Evolutionary conservation across 2,888 invertebrate genomes (phyloP).

Genomic region (Odontocerum albicorne): DNA sequence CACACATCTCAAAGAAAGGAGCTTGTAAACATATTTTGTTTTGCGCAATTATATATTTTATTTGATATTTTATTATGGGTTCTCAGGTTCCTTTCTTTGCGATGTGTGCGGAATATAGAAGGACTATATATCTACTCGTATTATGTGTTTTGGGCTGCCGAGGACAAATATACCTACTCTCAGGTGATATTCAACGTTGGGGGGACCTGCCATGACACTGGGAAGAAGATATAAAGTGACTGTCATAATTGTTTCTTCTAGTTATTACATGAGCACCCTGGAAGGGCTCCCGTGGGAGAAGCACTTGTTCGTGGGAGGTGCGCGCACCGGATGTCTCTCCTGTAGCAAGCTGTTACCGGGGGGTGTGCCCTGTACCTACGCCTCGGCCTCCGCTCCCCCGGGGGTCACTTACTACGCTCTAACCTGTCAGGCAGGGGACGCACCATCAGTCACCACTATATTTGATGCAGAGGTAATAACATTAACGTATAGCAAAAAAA

Average conservation of each 20-base stretch:
- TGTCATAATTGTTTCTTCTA: constrained; percentile 48
- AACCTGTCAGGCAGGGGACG: constrained; percentile 65
- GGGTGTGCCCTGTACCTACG: constrained; percentile 60
- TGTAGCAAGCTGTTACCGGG: constrained; percentile 63
- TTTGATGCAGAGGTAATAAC: constrained; percentile 49
- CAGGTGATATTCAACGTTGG: too few species aligned
- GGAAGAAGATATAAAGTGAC: too few species aligned
- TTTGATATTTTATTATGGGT: too few species aligned
- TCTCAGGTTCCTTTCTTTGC: too few species aligned
- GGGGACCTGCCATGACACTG: too few species aligned
- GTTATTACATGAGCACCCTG: constrained; percentile 73
- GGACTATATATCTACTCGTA: too few species aligned
- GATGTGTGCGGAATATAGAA: too few species aligned
- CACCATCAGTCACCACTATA: constrained; percentile 60
- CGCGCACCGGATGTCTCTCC: constrained; percentile 61
- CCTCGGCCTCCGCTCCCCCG: constrained; percentile 60
- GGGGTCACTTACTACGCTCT: constrained; percentile 66
- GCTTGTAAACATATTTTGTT: too few species aligned
- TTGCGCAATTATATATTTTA: too few species aligned
- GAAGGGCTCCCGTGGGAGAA: constrained; percentile 65
- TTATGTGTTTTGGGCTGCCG: neutral
- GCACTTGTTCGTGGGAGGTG: constrained; percentile 68
- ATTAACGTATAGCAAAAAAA: too few species aligned
- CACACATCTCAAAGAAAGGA: too few species aligned
- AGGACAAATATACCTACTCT: too few species aligned